These are phyloP conservation scores for Circaetus gallicus DNA, from an alignment of 2,113 vertebrate species.

Conservation along the genomic window DNA sequence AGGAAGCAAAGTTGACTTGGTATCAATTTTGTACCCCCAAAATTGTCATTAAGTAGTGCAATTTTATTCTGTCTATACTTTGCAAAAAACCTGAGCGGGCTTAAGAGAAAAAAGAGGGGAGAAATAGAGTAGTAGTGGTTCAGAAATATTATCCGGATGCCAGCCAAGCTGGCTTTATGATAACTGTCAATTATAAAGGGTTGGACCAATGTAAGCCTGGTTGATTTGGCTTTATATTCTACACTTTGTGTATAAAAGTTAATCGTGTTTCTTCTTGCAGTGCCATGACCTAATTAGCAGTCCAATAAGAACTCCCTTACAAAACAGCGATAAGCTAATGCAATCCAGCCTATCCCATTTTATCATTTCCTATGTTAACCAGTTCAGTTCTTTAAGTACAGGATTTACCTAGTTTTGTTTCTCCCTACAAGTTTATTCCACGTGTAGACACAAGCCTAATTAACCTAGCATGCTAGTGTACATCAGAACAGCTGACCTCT, in stretches of 20 bases:
- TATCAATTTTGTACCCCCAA: not conserved
- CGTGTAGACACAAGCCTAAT: not conserved
- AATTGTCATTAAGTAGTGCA: not conserved
- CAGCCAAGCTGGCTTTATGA: not conserved
- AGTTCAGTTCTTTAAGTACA: not conserved
- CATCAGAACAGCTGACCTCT: constrained; percentile 1
- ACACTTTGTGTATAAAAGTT: not conserved
- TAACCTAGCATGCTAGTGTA: not conserved
- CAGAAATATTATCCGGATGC: not conserved
- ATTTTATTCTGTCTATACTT: not conserved
- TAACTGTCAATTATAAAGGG: not conserved
- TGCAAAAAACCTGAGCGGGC: not conserved
- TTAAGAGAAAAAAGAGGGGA: not conserved
- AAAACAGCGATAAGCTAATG: not conserved
- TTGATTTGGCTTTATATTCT: not conserved
- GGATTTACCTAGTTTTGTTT: not conserved
- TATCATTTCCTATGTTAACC: not conserved
- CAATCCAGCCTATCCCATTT: not conserved
- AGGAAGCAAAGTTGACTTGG: not conserved
- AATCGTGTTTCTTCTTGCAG: not conserved
- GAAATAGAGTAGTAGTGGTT: not conserved
- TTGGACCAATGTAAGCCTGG: not conserved
- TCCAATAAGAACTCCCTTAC: not conserved
- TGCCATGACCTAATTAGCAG: not conserved
- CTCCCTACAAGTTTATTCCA: not conserved